phyloP scores from a whole-genome alignment of 2,797 vertebrate species.

The Dipus sagitta region DNA sequence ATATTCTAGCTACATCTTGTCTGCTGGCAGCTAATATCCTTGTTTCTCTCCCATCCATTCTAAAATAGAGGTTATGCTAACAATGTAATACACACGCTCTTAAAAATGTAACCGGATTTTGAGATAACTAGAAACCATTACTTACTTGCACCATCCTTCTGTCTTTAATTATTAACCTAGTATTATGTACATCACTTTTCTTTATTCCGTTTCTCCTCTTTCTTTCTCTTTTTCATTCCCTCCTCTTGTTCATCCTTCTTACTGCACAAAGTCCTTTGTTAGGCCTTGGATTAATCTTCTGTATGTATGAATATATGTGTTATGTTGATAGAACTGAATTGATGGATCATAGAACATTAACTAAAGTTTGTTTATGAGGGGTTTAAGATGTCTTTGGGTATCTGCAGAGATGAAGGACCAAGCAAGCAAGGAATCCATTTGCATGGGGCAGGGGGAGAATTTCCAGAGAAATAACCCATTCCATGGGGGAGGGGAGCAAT shows the following conservation, averaged over 20 bases:
- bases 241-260: background rate
- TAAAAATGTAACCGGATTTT: slow-evolving; percentile 1
- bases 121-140: background rate
- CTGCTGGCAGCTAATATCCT: slow-evolving; percentile 21
- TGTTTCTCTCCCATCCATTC: slow-evolving; percentile 24
- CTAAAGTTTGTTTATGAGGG: background rate
- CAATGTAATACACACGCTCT: background rate
- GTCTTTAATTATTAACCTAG: slow-evolving; percentile 45
- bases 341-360: background rate
- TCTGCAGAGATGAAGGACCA: background rate
- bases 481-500: background rate
- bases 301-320: background rate
- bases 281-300: background rate
- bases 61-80: background rate
- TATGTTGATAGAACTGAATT: background rate
- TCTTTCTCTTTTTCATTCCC: background rate
- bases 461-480: slow-evolving; percentile 8
- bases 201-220: background rate
- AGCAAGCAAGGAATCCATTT: background rate
- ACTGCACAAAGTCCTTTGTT: background rate
- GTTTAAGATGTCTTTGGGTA: background rate
- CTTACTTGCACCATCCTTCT: background rate
- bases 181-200: background rate
- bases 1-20: background rate
- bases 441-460: background rate